Percentiles rank a stretch among this genome's conserved stretches.
Conservation (phyloP, 2,797 vertebrate genomes). For the Callimico goeldii region DNA sequence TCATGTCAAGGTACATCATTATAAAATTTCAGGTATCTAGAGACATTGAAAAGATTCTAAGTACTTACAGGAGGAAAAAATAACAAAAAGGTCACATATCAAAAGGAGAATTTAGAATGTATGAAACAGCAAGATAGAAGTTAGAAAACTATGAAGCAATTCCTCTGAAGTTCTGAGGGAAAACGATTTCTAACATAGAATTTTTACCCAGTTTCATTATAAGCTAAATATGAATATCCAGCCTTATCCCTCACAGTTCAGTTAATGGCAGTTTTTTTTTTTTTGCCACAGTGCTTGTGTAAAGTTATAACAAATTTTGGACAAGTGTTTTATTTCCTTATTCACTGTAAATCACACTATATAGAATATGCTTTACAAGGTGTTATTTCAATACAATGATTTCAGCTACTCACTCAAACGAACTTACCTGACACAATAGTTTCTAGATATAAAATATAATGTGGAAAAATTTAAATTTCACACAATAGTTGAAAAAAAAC, state of each 20-base stretch:
- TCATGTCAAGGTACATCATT: neutral
- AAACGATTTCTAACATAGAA: neutral
- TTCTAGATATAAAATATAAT: neutral
- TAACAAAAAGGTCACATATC: neutral
- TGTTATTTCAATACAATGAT: neutral
- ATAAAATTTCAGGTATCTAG: neutral
- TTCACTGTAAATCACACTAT: neutral
- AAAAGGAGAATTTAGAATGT: neutral
- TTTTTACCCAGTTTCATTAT: neutral
- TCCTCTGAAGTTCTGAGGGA: neutral
- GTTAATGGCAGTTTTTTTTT: neutral
- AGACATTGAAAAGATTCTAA: neutral
- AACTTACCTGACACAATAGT: neutral
- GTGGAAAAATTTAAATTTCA: neutral
- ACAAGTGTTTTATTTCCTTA: neutral
- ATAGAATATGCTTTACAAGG: neutral
- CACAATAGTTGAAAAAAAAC: neutral
- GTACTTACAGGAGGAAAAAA: neutral
- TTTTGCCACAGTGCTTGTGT: neutral
- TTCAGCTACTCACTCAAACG: neutral
- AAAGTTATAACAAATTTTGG: neutral
- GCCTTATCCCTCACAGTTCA: neutral
- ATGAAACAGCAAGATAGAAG: neutral
- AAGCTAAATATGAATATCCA: neutral
- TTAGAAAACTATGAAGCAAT: neutral